Evolutionary conservation across 2,797 vertebrate genomes (phyloP).

Genomic region (Myotis pilosus): DNA sequence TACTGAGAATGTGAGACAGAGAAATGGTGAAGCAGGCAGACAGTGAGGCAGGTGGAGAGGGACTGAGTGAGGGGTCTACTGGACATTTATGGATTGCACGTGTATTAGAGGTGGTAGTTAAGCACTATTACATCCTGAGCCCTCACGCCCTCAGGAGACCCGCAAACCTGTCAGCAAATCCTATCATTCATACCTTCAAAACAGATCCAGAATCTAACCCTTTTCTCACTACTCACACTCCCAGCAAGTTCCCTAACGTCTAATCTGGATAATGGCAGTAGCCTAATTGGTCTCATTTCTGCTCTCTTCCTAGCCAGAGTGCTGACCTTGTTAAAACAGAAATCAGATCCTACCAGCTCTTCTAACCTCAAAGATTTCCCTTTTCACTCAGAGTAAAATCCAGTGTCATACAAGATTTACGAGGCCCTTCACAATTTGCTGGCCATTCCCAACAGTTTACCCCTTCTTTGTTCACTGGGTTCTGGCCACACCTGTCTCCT

Average conservation of each 20-base stretch:
- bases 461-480: neutral
- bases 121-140: accelerated
- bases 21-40: neutral
- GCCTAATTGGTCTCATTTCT: neutral
- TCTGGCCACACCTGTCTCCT: neutral
- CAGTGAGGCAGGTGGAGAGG: neutral
- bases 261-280: neutral
- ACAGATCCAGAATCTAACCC: neutral
- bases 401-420: neutral
- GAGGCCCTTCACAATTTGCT: neutral
- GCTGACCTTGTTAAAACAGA: neutral
- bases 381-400: neutral
- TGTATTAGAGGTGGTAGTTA: neutral
- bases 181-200: neutral
- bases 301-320: neutral
- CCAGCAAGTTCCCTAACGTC: neutral
- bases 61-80: neutral
- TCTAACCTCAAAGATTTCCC: neutral
- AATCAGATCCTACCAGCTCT: neutral
- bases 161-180: neutral
- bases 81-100: neutral
- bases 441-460: neutral
- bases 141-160: neutral
- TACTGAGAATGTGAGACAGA: neutral
- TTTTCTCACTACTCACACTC: neutral